A percentile compares a stretch with the other conserved stretches of the same genome.
phyloP scores from a whole-genome alignment of 2,113 vertebrate species.

The Pionites leucogaster region DNA sequence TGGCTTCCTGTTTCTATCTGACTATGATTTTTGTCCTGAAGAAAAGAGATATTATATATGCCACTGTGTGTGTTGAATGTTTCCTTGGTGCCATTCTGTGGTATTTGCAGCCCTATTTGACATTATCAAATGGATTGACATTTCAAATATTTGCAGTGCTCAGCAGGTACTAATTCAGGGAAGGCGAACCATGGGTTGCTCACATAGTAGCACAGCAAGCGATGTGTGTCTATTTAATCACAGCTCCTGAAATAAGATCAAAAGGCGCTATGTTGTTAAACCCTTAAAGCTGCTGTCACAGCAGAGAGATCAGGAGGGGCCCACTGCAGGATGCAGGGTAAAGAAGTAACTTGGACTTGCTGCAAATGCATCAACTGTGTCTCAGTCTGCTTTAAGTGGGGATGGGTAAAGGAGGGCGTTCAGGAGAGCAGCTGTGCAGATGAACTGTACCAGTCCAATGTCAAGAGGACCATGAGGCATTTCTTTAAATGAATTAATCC shows the following conservation, averaged over 20 bases:
- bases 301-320: slow-evolving; percentile 45
- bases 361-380: background rate
- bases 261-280: slow-evolving; percentile 75
- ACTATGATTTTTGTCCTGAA: slow-evolving; percentile 61
- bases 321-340: slow-evolving; percentile 10
- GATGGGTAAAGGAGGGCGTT: background rate
- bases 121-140: slow-evolving; percentile 94
- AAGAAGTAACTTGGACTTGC: background rate
- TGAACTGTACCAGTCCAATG: background rate
- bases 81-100: slow-evolving; percentile 78
- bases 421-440: background rate
- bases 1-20: slow-evolving; percentile 49
- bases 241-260: slow-evolving; percentile 79
- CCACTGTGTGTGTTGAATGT: slow-evolving; percentile 55
- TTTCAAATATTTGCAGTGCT: slow-evolving; percentile 93
- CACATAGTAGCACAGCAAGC: slow-evolving; percentile 75
- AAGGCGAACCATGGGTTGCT: slow-evolving; percentile 78
- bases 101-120: slow-evolving; percentile 83
- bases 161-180: slow-evolving; percentile 83
- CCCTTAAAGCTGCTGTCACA: slow-evolving; percentile 72
- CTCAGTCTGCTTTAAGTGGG: background rate
- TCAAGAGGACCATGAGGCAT: background rate
- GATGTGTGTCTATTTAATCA: slow-evolving; percentile 88
- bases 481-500: background rate
- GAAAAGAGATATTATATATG: slow-evolving; percentile 75